Base-by-base conservation (phyloP, 1,140 invertebrate genomes). In the Oedothorax gibbosus region DNA sequence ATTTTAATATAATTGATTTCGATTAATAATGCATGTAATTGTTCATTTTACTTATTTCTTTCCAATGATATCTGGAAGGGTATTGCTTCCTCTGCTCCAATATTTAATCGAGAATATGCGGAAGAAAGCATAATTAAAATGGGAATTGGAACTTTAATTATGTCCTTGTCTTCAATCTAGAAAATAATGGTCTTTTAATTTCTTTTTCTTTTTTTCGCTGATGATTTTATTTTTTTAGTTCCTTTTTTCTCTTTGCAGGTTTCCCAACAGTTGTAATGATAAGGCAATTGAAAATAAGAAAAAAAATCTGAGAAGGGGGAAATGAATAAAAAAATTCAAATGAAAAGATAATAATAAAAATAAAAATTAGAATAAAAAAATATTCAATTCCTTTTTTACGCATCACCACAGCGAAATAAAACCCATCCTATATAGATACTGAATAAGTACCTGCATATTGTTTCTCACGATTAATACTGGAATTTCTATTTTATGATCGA, bases 151-250 rank as follows among this genome's bases (percentile, higher is more conserved):
- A 71, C 66, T 81, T 81, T 81, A 81, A 81, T 81, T 81, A 81
- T 71, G 50, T 50, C 35, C 79, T 72, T 72, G 66, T 81, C 79
- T 81, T 81, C 79, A 72, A 72, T 81, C 79, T 69, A 20, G 66
- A 72, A 57, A 81, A 81, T 81, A 81, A 81, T 81, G 50, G 79
- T 54, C 21, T 21, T 81, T 81, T 81, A 81, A 81, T 81, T 69
- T 72, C 79, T 81, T 81, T 81, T 68, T 80, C 57, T 65, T 64
- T 64, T 10, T 8, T 53, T n/a, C 51, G 35, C 56, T 11, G 14
- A 65, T 20, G 49, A 53, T 81, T 15, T 51, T 15, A 10, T 11
- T 49, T 81, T 62, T 54, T 62, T 53, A n/a, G 11, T 12, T 60
- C 9, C 54, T 57, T 73, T 53, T 73, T 73, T 64, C 49, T 54